Percentiles rank a stretch among this genome's conserved stretches.
Conservation (phyloP, 1,140 invertebrate species). For the Cotesia vestalis region DNA sequence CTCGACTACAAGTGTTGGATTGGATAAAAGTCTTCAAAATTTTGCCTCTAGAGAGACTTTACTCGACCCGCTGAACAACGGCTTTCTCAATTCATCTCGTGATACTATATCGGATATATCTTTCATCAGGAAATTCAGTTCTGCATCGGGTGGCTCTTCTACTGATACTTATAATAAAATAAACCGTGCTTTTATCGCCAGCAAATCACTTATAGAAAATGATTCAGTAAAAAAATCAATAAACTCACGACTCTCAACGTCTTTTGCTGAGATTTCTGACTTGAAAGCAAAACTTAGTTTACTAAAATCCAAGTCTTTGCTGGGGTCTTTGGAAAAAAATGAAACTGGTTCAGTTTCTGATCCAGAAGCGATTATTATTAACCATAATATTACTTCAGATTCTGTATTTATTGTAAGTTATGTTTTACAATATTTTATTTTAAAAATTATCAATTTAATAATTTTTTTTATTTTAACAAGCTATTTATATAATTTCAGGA, state of each 20-base stretch:
- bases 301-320: neutral
- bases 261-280: conserved; percentile 12
- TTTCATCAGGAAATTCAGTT: too few relatives aligned
- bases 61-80: too few relatives aligned
- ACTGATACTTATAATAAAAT: conserved; percentile 41
- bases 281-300: conserved; percentile 7
- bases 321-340: neutral
- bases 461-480: conserved; percentile 16
- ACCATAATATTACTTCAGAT: conserved; percentile 43
- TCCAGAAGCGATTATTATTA: conserved; percentile 29
- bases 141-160: too few relatives aligned
- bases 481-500: conserved; percentile 38
- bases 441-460: neutral
- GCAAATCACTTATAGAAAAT: neutral
- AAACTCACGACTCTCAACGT: neutral
- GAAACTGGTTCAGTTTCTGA: neutral
- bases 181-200: conserved; percentile 50
- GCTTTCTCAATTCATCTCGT: too few relatives aligned
- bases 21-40: too few relatives aligned
- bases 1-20: conserved; percentile 1
- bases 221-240: neutral
- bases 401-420: conserved; percentile 53
- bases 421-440: neutral
- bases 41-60: too few relatives aligned
- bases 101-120: too few relatives aligned